These are phyloP conservation scores for Tachuris rubrigastra DNA, from an alignment of 2,113 vertebrate species.

Conservation along the genomic window DNA sequence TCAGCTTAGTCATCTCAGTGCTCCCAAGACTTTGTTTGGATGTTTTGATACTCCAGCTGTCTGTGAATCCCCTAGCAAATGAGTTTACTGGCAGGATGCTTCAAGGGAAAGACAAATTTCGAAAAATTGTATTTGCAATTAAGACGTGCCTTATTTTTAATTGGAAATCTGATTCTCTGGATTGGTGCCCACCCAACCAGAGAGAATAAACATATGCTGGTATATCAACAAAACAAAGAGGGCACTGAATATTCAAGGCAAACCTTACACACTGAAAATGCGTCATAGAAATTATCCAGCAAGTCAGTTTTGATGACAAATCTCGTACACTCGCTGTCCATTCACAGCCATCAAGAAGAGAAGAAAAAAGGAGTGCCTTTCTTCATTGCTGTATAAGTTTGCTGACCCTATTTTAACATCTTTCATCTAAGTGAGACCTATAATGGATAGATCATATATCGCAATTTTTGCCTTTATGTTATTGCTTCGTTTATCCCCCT, in stretches of 20 bases:
- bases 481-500: background rate
- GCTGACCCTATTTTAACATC: background rate
- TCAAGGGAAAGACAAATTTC: conserved; percentile 4
- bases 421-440: background rate
- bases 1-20: background rate
- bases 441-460: background rate
- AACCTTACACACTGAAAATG: conserved; percentile 3
- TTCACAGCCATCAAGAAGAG: background rate
- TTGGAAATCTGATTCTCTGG: conserved; percentile 41
- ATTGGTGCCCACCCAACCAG: conserved; percentile 29
- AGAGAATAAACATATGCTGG: conserved; percentile 50
- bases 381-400: background rate
- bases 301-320: background rate
- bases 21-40: conserved; percentile 25
- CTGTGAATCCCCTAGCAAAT: background rate
- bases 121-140: background rate
- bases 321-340: background rate
- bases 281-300: background rate
- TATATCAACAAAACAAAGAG: conserved; percentile 37
- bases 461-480: background rate
- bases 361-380: background rate
- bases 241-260: conserved; percentile 41
- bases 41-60: conserved; percentile 34
- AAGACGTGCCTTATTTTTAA: conserved; percentile 26
- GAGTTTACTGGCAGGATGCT: conserved; percentile 34